These are phyloP conservation scores for Spinibarbus caldwelli DNA, from an alignment of 2,797 vertebrate species.

Conservation along the genomic window DNA sequence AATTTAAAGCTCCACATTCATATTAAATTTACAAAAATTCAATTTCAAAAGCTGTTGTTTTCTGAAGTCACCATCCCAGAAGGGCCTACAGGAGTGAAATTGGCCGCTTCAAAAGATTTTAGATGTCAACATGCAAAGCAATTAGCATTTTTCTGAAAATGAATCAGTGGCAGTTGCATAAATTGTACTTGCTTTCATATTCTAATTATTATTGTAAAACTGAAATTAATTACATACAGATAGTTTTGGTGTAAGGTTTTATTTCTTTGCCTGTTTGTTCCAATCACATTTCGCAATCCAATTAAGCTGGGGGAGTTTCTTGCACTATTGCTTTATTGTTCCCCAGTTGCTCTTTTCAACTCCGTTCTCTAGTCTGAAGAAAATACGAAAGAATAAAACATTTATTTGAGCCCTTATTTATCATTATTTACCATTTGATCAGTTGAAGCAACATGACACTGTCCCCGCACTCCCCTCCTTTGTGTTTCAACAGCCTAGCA, in stretches of 20 bases:
- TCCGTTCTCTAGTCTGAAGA: slow-evolving; percentile 41
- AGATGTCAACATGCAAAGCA: neutral
- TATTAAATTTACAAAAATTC: slow-evolving; percentile 25
- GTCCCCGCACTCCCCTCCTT: slow-evolving; percentile 12
- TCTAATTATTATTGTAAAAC: neutral
- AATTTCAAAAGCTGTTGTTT: slow-evolving; percentile 35
- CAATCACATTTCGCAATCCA: neutral
- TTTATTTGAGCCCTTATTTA: slow-evolving; percentile 50
- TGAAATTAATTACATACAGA: neutral
- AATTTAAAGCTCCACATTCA: slow-evolving; percentile 41
- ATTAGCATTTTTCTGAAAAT: neutral
- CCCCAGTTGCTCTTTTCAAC: slow-evolving; percentile 49
- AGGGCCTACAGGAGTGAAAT: neutral
- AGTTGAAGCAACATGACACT: slow-evolving; percentile 28
- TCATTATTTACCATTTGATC: slow-evolving; percentile 51
- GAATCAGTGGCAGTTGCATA: neutral
- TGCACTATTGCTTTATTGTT: slow-evolving; percentile 51
- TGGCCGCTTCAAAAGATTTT: neutral
- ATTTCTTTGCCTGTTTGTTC: neutral
- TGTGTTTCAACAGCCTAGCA: slow-evolving; percentile 32
- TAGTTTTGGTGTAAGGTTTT: neutral
- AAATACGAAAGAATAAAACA: slow-evolving; percentile 19
- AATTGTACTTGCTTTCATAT: neutral
- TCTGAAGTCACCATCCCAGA: slow-evolving; percentile 25
- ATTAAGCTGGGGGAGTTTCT: slow-evolving; percentile 20